Evolutionary conservation across 2,888 invertebrate genomes (phyloP).

Genomic region (Agonum fuliginosum): DNA sequence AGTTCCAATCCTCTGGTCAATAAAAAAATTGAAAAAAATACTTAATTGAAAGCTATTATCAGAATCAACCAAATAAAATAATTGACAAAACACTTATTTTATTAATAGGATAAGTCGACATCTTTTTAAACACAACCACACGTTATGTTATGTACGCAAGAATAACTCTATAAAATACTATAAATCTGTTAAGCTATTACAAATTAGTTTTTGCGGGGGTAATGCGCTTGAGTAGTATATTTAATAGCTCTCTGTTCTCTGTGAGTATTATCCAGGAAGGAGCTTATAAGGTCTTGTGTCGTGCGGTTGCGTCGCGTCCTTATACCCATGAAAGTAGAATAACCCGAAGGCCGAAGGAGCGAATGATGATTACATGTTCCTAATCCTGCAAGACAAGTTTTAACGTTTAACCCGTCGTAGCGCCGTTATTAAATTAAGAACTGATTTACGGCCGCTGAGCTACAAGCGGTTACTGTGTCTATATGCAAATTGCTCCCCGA

Average conservation of each 20-base stretch:
- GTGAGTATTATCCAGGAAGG: background rate
- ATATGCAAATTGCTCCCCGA: constrained; percentile 52
- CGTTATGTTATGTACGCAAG: too few relatives aligned
- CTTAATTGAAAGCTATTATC: too few relatives aligned
- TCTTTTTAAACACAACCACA: too few relatives aligned
- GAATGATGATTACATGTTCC: constrained; percentile 58
- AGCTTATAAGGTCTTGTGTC: too few relatives aligned
- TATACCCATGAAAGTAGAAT: constrained; percentile 29
- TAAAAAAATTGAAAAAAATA: too few relatives aligned
- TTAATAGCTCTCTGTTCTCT: background rate
- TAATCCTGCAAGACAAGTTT: constrained; percentile 59
- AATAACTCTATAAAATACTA: too few relatives aligned
- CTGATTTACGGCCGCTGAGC: constrained; percentile 45
- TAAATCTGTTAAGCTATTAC: too few relatives aligned
- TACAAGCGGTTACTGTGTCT: constrained; percentile 54
- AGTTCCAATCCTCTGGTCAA: too few relatives aligned
- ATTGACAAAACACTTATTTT: too few relatives aligned
- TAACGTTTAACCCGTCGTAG: constrained; percentile 49
- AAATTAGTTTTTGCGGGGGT: background rate
- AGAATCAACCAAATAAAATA: too few relatives aligned
- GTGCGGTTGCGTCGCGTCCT: constrained; percentile 1
- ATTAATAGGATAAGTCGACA: too few relatives aligned
- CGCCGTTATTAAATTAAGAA: constrained; percentile 55
- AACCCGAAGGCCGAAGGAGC: constrained; percentile 38
- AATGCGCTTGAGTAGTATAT: background rate